Conservation (phyloP, 2,113 vertebrate species). For the Chlorocebus sabaeus region DNA sequence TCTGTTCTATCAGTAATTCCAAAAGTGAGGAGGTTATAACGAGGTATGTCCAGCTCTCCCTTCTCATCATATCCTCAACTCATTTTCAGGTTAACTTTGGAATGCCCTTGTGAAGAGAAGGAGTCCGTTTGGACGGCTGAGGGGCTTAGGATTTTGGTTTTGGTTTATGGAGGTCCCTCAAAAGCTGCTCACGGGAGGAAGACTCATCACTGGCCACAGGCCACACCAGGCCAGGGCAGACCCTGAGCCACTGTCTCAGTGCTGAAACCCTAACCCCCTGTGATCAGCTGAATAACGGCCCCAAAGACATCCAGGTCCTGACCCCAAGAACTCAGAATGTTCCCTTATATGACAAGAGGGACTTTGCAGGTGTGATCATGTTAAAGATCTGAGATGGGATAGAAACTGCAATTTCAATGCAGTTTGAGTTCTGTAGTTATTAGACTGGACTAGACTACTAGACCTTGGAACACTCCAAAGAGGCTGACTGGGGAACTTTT, state of each 20-base stretch:
- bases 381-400: background rate
- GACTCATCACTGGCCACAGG: background rate
- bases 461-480: background rate
- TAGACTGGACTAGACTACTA: no score
- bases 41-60: no score
- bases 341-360: background rate
- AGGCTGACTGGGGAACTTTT: background rate
- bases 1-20: no score
- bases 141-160: no score
- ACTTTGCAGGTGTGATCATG: background rate
- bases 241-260: background rate
- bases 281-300: background rate
- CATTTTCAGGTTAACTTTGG: no score
- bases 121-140: no score
- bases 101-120: no score
- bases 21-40: no score
- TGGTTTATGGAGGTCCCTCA: no score
- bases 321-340: rapidly evolving
- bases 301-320: background rate
- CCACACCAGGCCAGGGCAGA: background rate
- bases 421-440: background rate
- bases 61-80: no score
- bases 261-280: background rate
- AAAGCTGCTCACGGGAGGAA: background rate
- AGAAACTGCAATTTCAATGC: rapidly evolving